A percentile compares a stretch with the other conserved stretches of the same genome.
Conservation (phyloP, 2,113 vertebrate species). For the Crotophaga sulcirostris region DNA sequence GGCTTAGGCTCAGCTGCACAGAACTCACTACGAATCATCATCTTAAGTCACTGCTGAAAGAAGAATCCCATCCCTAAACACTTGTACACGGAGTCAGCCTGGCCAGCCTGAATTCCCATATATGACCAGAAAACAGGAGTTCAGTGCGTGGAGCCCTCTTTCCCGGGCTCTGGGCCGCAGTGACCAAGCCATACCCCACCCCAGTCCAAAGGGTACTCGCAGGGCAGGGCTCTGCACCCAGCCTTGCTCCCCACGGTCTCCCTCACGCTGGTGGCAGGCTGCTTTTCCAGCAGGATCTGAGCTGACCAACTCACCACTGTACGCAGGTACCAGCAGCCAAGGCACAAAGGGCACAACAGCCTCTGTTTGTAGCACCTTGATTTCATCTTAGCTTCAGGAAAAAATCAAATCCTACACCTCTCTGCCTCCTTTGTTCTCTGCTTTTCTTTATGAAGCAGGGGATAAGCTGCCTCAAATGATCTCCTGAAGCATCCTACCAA, state of each 20-base stretch:
- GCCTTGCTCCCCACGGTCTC: background rate
- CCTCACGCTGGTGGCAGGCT: background rate
- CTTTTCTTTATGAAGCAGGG: background rate
- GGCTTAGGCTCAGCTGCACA: background rate
- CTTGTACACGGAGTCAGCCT: background rate
- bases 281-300: background rate
- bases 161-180: background rate
- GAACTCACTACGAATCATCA: background rate
- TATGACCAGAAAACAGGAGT: slow-evolving; percentile 21
- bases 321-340: rapidly evolving
- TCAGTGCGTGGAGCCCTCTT: background rate
- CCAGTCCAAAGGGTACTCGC: background rate
- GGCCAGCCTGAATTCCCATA: slow-evolving; percentile 23
- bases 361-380: background rate
- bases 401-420: background rate
- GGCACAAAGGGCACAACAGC: background rate
- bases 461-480: background rate
- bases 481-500: background rate
- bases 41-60: slow-evolving; percentile 36
- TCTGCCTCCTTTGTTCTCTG: background rate
- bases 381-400: background rate
- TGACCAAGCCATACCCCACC: background rate
- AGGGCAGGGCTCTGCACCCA: background rate
- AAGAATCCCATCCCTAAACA: slow-evolving; percentile 28
- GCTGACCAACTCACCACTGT: background rate